Evolutionary conservation across 2,797 vertebrate species (phyloP), one percentile per base, ranked within the genome.

Genomic region (Mormyrops boulengeri): DNA sequence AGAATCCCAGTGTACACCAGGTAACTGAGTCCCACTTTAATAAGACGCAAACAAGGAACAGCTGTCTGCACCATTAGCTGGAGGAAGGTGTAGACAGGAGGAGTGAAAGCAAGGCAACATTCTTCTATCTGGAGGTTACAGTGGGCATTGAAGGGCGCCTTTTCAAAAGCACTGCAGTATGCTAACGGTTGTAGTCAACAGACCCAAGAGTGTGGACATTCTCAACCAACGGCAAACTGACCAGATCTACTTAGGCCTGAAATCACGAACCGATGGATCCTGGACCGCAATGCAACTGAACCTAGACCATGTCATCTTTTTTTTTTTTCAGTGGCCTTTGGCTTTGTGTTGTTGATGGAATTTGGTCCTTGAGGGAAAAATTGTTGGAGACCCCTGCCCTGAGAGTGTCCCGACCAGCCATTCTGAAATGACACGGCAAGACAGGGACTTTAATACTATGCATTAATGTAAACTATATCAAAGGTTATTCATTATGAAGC

Each of bases 51-150:
- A 66, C 9, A 30, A 30, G 22, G 22, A 12, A 26, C 1, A 22
- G 8, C 62, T 66, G n/a, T 66, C 8, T 30, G 19, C 1, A 9
- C 57, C 22, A 2, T 66, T 66, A 66, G n/a, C 22, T 66, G 62
- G 22, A 92, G 38, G 91, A 89, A 89, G 52, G 90, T 69, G 86
- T 30, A 89, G 90, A 57, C 69, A 92, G 77, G 84, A 69, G 14
- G 12, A 11, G 19, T 2, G 41, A 85, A 85, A 26, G 82, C 17
- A 41, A 50, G 19, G 41, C 22, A 47, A 85, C 8, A n/a, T 50
- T 50, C 17, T 14, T 17, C 4, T 19, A 11, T 7, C 73, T 38
- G 30, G 12, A 6, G 73, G 73, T 80, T 19, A 80, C 12, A 80
- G 12, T 80, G 38, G 8, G 73, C 8, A 57, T 6, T 7, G 41